Percentiles rank a stretch among this genome's conserved stretches.
Conservation (phyloP, 2,113 vertebrate genomes). For the Craseonycteris thonglongyai region DNA sequence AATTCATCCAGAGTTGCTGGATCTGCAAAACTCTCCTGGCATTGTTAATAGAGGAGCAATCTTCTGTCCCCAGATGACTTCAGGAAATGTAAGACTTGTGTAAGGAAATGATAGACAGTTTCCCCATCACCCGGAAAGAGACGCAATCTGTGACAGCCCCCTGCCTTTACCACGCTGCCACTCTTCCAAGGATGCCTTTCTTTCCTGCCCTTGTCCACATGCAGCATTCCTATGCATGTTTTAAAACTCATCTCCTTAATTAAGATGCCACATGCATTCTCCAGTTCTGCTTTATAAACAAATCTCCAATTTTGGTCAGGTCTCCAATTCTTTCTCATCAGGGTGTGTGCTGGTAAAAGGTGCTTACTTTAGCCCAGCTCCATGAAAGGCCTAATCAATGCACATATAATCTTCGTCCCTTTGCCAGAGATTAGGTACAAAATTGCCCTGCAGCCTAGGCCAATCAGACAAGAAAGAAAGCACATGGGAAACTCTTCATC, state of each 20-base stretch:
- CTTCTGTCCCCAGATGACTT: slow-evolving; percentile 53
- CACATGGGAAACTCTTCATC: not conserved
- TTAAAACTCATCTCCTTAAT: not conserved
- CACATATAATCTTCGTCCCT: not conserved
- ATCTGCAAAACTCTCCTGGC: slow-evolving; percentile 39
- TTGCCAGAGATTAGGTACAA: not conserved
- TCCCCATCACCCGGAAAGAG: not conserved
- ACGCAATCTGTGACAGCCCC: not conserved
- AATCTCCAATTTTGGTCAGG: not conserved
- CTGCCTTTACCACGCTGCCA: not conserved
- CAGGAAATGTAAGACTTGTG: not conserved
- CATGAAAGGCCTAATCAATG: not conserved
- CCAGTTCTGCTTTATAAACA: not conserved
- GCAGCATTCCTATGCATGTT: not conserved
- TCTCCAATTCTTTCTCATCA: not conserved
- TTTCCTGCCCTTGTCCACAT: not conserved
- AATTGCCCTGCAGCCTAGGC: not conserved
- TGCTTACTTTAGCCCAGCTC: not conserved
- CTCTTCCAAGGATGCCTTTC: not conserved
- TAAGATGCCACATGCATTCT: not conserved
- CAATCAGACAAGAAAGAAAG: not conserved
- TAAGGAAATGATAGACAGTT: not conserved
- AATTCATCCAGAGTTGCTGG: slow-evolving; percentile 50
- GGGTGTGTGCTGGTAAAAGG: not conserved
- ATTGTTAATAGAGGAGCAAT: slow-evolving; percentile 29